Evolutionary conservation across 2,888 invertebrate species (phyloP).

Genomic region (Drosophila limbata): DNA sequence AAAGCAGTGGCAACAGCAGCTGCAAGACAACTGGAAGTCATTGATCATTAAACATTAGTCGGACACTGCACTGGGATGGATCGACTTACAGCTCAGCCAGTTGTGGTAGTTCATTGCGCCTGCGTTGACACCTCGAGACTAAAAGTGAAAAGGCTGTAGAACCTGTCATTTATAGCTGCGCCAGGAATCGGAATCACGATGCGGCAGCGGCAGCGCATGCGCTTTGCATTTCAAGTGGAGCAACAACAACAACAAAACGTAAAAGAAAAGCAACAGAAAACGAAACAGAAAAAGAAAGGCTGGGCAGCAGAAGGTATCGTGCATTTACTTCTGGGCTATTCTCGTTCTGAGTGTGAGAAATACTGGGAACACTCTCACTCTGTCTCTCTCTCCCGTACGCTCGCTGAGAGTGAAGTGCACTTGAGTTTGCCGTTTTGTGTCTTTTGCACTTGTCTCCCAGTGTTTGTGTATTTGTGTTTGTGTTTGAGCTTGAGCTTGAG

Average conservation of each 20-base stretch:
- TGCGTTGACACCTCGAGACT: constrained; percentile 72
- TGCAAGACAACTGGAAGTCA: constrained; percentile 33
- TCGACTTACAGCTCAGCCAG: constrained; percentile 56
- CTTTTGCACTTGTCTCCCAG: constrained; percentile 65
- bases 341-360: constrained; percentile 42
- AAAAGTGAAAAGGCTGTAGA: constrained; percentile 70
- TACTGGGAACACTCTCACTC: constrained; percentile 61
- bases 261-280: constrained; percentile 19
- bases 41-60: constrained; percentile 5
- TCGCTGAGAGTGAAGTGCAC: constrained; percentile 28
- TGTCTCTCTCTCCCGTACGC: constrained; percentile 3
- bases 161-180: constrained; percentile 72
- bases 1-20: constrained; percentile 39
- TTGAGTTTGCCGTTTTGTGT: constrained; percentile 44
- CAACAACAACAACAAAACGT: constrained; percentile 25
- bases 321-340: constrained; percentile 44
- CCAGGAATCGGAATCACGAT: constrained; percentile 47
- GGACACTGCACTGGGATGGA: neutral
- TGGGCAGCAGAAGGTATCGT: constrained; percentile 27
- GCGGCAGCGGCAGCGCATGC: constrained; percentile 36
- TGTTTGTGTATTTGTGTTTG: constrained; percentile 15
- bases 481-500: constrained; percentile 10
- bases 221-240: constrained; percentile 65
- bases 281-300: constrained; percentile 39
- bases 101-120: constrained; percentile 63